Evolutionary conservation across 2,797 vertebrate genomes (phyloP).

Genomic region (Setipinna tenuifilis): DNA sequence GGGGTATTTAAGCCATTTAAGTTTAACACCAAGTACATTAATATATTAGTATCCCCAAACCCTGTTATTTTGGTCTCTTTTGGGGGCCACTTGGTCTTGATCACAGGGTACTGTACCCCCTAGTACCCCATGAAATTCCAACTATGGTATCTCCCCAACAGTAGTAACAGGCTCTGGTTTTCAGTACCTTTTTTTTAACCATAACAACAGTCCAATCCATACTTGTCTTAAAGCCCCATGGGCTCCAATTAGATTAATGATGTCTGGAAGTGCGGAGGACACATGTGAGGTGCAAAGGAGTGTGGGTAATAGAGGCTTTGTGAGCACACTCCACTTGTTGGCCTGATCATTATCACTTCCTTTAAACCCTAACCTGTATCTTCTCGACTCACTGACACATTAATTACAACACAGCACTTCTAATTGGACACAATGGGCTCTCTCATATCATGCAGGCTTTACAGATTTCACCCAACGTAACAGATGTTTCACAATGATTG

Average conservation of each 20-base stretch:
- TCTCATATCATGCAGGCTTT: conserved; percentile 59
- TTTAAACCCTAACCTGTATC: conserved; percentile 77
- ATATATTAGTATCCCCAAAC: too few species aligned
- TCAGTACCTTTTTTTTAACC: conserved; percentile 65
- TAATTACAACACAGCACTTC: conserved; percentile 71
- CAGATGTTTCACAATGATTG: conserved; percentile 7
- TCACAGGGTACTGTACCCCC: too few species aligned
- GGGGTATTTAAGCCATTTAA: too few species aligned
- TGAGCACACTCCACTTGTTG: conserved; percentile 51
- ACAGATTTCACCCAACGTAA: conserved; percentile 65
- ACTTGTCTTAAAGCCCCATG: conserved; percentile 65
- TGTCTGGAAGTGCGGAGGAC: conserved; percentile 70
- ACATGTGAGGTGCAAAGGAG: conserved; percentile 55
- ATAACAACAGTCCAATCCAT: conserved; percentile 62
- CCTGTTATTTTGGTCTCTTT: too few species aligned
- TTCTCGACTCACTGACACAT: conserved; percentile 68
- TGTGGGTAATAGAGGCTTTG: conserved; percentile 16
- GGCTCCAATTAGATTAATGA: conserved; percentile 80
- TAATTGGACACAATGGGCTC: conserved; percentile 70
- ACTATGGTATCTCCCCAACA: too few species aligned
- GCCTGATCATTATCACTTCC: conserved; percentile 77
- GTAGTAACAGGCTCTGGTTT: conserved; percentile 59
- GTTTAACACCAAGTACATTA: too few species aligned
- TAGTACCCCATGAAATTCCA: too few species aligned
- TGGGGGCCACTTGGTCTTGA: too few species aligned